A percentile compares a stretch with the other conserved stretches of the same genome.
phyloP scores from a whole-genome alignment of 1,140 invertebrate genomes.

The Brachionus plicatilis region DNA sequence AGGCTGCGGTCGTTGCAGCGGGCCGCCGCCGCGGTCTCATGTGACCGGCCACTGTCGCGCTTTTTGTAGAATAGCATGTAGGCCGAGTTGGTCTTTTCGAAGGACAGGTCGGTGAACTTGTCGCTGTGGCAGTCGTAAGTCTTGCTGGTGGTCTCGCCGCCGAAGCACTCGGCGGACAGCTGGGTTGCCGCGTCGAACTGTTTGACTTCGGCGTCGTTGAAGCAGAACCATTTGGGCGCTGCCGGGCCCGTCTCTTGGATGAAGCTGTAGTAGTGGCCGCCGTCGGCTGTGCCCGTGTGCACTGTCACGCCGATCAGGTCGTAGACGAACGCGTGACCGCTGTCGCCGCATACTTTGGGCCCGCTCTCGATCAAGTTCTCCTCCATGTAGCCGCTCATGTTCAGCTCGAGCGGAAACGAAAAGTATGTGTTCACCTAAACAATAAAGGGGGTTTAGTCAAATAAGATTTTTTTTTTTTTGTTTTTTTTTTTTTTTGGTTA shows the following conservation, averaged over 20 bases:
- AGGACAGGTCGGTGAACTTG: slow-evolving; percentile 93
- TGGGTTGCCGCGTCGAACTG: slow-evolving; percentile 83
- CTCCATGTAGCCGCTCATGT: slow-evolving; percentile 90
- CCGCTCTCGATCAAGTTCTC: slow-evolving; percentile 65
- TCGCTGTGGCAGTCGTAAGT: slow-evolving; percentile 90
- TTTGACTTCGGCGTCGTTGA: slow-evolving; percentile 93
- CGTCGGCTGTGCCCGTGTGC: slow-evolving; percentile 89
- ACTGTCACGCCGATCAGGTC: slow-evolving; percentile 90
- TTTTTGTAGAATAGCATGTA: slow-evolving; percentile 93
- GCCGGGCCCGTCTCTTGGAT: slow-evolving; percentile 66
- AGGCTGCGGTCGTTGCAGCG: neutral
- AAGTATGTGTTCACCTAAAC: slow-evolving; percentile 81
- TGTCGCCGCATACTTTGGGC: slow-evolving; percentile 47
- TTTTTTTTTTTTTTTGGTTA: too few species aligned
- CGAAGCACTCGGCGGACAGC: slow-evolving; percentile 87
- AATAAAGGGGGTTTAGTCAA: neutral
- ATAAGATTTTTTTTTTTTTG: too few species aligned
- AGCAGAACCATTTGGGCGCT: slow-evolving; percentile 63
- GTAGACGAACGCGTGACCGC: slow-evolving; percentile 65
- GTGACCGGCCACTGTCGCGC: neutral
- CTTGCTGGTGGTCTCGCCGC: slow-evolving; percentile 91
- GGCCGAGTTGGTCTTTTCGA: slow-evolving; percentile 92
- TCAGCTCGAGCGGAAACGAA: slow-evolving; percentile 83
- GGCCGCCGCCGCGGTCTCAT: neutral
- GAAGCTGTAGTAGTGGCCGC: slow-evolving; percentile 93